Conservation (phyloP, 1,140 invertebrate genomes). For the Tribolium castaneum region DNA sequence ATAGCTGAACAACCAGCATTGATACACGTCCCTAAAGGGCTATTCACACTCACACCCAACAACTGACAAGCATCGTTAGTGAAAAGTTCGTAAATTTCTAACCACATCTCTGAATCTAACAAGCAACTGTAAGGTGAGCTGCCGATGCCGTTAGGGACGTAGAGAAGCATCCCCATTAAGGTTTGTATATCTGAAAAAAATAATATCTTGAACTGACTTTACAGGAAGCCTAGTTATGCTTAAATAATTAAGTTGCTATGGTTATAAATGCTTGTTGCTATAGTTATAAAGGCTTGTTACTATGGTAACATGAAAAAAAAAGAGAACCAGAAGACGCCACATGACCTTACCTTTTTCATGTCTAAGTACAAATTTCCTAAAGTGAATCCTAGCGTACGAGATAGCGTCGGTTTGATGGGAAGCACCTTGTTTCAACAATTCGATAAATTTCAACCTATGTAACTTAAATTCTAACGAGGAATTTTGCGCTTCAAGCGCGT, state of each 20-base stretch:
- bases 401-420: slow-evolving; percentile 82
- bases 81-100: slow-evolving; percentile 85
- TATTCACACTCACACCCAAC: slow-evolving; percentile 88
- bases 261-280: too few species aligned
- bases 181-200: slow-evolving; percentile 78
- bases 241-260: too few species aligned
- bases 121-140: slow-evolving; percentile 86
- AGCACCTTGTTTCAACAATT: slow-evolving; percentile 73
- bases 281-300: too few species aligned
- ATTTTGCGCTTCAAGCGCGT: slow-evolving; percentile 73
- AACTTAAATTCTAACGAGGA: slow-evolving; percentile 90
- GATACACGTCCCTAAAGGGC: slow-evolving; percentile 75
- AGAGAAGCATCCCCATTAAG: slow-evolving; percentile 90
- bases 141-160: slow-evolving; percentile 81
- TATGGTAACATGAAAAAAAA: too few species aligned
- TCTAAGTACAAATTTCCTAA: slow-evolving; percentile 83
- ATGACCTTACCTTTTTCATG: slow-evolving; percentile 79
- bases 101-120: slow-evolving; percentile 83
- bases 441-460: slow-evolving; percentile 72
- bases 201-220: slow-evolving; percentile 35
- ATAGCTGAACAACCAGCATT: slow-evolving; percentile 93
- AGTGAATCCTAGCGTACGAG: slow-evolving; percentile 85
- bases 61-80: slow-evolving; percentile 92
- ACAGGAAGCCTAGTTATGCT: too few species aligned
- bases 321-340: too few species aligned